Evolutionary conservation across 2,888 invertebrate species (phyloP).

Genomic region (Ectobius pallidus): DNA sequence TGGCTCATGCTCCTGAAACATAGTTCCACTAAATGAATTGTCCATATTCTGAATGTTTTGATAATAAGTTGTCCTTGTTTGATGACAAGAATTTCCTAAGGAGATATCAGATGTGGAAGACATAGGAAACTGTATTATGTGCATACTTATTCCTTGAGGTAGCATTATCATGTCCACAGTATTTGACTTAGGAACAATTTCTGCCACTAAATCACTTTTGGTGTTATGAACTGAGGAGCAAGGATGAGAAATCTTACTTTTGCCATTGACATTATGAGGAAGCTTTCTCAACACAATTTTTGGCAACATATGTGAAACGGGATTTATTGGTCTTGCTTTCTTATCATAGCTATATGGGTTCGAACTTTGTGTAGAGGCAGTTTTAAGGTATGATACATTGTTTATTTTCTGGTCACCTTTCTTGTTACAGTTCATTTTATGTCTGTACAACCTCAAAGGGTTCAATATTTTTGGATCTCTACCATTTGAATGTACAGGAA

Average conservation of each 20-base stretch:
- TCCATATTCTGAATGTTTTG: conserved; percentile 1
- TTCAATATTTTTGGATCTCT: no score
- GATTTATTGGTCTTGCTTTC: no score
- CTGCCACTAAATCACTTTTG: conserved; percentile 53
- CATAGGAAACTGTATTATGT: conserved; percentile 64
- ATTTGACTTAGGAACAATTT: conserved; percentile 64
- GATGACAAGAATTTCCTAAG: conserved; percentile 1
- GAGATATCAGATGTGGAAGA: conserved; percentile 45
- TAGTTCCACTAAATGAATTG: conserved; percentile 15
- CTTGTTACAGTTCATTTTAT: no score
- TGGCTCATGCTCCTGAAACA: no score
- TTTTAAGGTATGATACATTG: no score
- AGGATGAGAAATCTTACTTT: conserved; percentile 3
- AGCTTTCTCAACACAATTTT: conserved; percentile 7
- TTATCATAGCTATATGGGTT: no score
- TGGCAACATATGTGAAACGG: conserved; percentile 48
- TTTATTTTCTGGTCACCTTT: no score
- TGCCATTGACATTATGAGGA: neutral
- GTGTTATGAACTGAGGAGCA: neutral
- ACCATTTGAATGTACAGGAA: no score
- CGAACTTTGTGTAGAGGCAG: no score
- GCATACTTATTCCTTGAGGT: conserved; percentile 57
- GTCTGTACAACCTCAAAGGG: no score
- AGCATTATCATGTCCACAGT: conserved; percentile 66
- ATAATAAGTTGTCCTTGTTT: neutral